A percentile compares a stretch with the other conserved stretches of the same genome.
These are phyloP conservation scores for human DNA, from an alignment of 2,113 vertebrate genomes.

Conservation along the genomic window DNA sequence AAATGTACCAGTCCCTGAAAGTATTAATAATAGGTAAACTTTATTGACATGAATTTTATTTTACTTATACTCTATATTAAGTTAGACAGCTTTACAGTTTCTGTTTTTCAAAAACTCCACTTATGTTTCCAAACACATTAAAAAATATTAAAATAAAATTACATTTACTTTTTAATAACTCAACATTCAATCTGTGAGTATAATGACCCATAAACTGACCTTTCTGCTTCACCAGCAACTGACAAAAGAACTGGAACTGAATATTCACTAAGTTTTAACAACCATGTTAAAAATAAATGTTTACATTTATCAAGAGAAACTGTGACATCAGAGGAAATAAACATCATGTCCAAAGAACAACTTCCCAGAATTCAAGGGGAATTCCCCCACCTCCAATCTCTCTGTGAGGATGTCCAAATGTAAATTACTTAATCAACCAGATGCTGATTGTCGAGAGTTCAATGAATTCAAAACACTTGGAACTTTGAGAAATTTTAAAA, in stretches of 20 bases:
- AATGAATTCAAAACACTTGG: conserved; percentile 20
- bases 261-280: conserved; percentile 34
- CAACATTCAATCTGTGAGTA: not conserved
- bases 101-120: not conserved
- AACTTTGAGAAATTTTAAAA: not conserved
- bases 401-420: conserved; percentile 46
- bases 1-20: not conserved
- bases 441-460: not conserved
- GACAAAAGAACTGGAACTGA: conserved; percentile 33
- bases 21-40: not conserved
- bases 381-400: not conserved
- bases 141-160: conserved; percentile 31
- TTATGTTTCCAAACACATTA: not conserved
- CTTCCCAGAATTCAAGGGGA: conserved; percentile 67
- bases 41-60: not conserved
- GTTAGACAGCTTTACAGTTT: not conserved
- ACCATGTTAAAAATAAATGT: conserved; percentile 69
- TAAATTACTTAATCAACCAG: conserved; percentile 57
- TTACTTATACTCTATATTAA: not conserved
- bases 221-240: conserved; percentile 22
- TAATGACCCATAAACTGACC: not conserved
- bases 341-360: conserved; percentile 52
- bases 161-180: not conserved
- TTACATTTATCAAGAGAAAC: conserved; percentile 65
- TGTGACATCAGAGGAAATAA: conserved; percentile 67